Evolutionary conservation across 2,797 vertebrate genomes (phyloP).

Genomic region (Remorina albescens): DNA sequence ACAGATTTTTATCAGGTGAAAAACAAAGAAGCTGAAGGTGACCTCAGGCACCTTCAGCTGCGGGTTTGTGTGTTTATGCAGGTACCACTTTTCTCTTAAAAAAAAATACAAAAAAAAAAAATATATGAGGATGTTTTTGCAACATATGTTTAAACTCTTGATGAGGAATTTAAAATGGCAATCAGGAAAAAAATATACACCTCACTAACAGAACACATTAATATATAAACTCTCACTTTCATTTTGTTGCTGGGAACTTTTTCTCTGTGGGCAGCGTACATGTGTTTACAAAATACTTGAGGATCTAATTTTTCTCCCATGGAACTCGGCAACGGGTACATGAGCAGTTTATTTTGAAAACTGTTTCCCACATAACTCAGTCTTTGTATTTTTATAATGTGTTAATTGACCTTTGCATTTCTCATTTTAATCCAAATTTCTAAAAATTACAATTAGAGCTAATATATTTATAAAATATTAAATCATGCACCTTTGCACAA

Average conservation of each 20-base stretch:
- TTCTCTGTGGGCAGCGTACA: not conserved
- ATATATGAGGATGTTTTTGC: not conserved
- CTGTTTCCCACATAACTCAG: constrained; percentile 26
- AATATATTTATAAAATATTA: too few relatives aligned
- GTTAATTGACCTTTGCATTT: not conserved
- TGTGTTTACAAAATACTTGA: constrained; percentile 68
- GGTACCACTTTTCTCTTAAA: not conserved
- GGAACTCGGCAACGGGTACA: constrained; percentile 19
- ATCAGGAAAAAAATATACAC: not conserved
- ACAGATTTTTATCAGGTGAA: constrained; percentile 40
- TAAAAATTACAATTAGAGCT: too few relatives aligned
- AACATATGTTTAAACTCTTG: not conserved
- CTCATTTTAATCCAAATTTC: not conserved
- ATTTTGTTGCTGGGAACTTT: constrained; percentile 5
- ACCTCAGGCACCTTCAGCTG: constrained; percentile 14
- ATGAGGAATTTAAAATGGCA: not conserved
- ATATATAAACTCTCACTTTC: not conserved
- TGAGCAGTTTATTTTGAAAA: constrained; percentile 56
- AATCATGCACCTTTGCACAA: too few relatives aligned
- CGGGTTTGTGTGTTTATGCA: constrained; percentile 49
- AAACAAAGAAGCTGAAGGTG: constrained; percentile 37
- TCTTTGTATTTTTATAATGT: not conserved
- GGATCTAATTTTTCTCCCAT: constrained; percentile 28
- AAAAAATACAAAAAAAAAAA: constrained; percentile 6
- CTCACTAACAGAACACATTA: not conserved